These are phyloP conservation scores for Tenualosa thibaudeaui DNA, from an alignment of 2,797 vertebrate species.

Conservation along the genomic window DNA sequence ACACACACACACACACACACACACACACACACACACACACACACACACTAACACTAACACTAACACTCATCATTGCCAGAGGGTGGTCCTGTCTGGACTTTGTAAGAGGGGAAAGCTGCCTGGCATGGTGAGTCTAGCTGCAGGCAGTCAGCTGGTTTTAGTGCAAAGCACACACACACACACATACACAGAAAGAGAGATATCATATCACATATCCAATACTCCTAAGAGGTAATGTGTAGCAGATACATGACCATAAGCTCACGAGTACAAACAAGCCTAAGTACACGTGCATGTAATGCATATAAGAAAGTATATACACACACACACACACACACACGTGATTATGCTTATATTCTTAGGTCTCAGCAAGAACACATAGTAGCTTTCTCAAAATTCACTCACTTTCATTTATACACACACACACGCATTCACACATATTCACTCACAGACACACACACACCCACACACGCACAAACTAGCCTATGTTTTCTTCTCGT, in stretches of 20 bases:
- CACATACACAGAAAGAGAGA: not conserved
- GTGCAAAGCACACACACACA: not conserved
- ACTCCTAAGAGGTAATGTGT: too few relatives aligned
- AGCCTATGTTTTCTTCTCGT: not conserved
- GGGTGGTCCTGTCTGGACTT: constrained; percentile 34
- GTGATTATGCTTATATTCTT: too few relatives aligned
- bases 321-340: not conserved
- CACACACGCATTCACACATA: not conserved
- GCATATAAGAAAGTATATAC: not conserved
- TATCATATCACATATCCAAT: not conserved
- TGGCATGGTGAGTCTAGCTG: constrained; percentile 17
- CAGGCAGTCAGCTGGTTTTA: not conserved
- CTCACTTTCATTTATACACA: not conserved
- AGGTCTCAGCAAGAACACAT: too few relatives aligned
- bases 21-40: not conserved
- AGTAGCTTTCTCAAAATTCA: not conserved
- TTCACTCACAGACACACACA: not conserved
- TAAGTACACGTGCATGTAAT: too few relatives aligned
- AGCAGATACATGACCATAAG: too few relatives aligned
- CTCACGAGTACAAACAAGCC: too few relatives aligned
- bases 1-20: not conserved
- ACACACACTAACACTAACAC: not conserved
- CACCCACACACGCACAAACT: not conserved
- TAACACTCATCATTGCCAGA: constrained; percentile 14
- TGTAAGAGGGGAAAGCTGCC: constrained; percentile 34